phyloP scores from a whole-genome alignment of 1,140 invertebrate genomes.

The Dendroctonus ponderosae region DNA sequence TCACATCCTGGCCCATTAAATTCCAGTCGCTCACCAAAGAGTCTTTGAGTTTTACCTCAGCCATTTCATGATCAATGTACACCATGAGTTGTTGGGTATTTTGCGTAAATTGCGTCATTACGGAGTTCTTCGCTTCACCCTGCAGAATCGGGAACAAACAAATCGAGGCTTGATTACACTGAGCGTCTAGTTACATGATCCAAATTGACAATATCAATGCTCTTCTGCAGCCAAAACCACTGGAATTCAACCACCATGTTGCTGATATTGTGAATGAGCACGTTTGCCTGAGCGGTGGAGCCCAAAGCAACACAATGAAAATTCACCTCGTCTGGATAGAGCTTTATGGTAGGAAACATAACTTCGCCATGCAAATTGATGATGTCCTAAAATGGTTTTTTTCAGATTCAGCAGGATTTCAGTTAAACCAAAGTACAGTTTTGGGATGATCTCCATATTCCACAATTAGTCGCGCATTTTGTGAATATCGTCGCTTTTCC shows the following conservation, averaged over 20 bases:
- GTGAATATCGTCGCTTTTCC: conserved; percentile 28
- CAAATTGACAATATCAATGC: conserved; percentile 34
- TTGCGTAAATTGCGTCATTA: no score
- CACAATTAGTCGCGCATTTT: conserved; percentile 30
- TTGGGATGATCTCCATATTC: conserved; percentile 40
- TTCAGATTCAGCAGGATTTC: conserved; percentile 31
- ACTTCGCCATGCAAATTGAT: conserved; percentile 51
- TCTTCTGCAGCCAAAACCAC: conserved; percentile 49
- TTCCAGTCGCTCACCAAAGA: not conserved
- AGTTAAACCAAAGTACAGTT: conserved; percentile 23
- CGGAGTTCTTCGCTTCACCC: no score
- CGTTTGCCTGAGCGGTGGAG: conserved; percentile 40
- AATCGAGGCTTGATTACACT: no score
- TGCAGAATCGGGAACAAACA: no score
- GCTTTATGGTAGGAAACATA: conserved; percentile 52
- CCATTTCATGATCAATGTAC: no score
- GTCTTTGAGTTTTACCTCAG: no score
- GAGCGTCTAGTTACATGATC: no score
- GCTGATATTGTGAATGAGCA: conserved; percentile 53
- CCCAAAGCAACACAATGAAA: conserved; percentile 49
- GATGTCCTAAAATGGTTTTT: no score
- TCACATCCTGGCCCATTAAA: not conserved
- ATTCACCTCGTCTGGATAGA: conserved; percentile 45
- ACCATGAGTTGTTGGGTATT: no score
- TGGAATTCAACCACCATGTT: conserved; percentile 51